Evolutionary conservation across 2,888 invertebrate species (phyloP).

Genomic region (Drosophila rellima): DNA sequence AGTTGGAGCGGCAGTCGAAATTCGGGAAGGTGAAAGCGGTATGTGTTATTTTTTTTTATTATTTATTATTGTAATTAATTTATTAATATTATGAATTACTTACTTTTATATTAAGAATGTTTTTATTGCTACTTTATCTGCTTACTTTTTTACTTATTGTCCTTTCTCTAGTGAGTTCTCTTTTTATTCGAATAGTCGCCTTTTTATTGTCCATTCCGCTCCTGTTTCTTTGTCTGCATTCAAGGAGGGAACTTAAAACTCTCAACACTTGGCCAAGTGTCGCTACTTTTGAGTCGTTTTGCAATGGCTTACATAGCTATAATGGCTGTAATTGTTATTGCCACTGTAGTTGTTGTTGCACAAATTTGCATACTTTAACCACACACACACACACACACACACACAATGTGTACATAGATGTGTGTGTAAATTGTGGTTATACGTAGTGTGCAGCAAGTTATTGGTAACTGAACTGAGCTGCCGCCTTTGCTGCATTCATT

Average conservation of each 20-base stretch:
- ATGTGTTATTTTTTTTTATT: neutral
- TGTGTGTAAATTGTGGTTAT: slow-evolving; percentile 39
- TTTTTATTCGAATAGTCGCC: neutral
- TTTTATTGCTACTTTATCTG: neutral
- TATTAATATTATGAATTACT: neutral
- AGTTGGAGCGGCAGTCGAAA: no score
- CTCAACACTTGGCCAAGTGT: slow-evolving; percentile 64
- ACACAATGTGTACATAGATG: slow-evolving; percentile 18
- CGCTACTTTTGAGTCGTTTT: slow-evolving; percentile 38
- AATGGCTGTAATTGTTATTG: slow-evolving; percentile 56
- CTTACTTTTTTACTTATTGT: neutral
- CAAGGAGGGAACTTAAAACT: slow-evolving; percentile 34
- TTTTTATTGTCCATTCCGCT: slow-evolving; percentile 19
- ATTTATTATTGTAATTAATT: neutral
- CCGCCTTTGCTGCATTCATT: slow-evolving; percentile 16
- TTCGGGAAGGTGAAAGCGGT: no score
- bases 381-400: no score
- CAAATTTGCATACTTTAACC: slow-evolving; percentile 58
- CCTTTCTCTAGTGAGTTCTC: neutral
- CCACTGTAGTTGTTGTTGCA: slow-evolving; percentile 25
- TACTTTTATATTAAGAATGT: neutral
- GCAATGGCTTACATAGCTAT: slow-evolving; percentile 49
- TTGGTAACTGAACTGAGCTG: slow-evolving; percentile 56
- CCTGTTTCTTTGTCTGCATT: slow-evolving; percentile 39
- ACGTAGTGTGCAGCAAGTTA: slow-evolving; percentile 54